Percentiles rank a stretch among this genome's conserved stretches.
Conservation (phyloP, 2,888 invertebrate genomes). For the Caenorhabditis sp. region DNA sequence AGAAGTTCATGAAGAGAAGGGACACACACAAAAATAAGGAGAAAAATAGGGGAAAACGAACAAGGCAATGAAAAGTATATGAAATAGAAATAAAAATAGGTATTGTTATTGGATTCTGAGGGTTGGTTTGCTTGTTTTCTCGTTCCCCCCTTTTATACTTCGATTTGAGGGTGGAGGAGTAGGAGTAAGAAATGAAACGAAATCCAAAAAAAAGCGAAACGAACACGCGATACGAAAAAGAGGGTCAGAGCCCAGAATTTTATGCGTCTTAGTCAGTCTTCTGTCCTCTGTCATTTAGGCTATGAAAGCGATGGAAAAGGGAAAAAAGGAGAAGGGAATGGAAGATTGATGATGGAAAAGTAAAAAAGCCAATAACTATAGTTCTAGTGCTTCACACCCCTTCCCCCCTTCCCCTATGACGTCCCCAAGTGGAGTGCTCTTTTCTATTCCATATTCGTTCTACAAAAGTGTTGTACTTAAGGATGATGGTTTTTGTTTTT, state of each 20-base stretch:
- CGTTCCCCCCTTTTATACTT: too few species aligned
- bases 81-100: too few species aligned
- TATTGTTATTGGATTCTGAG: too few species aligned
- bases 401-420: too few species aligned
- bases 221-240: slow-evolving; percentile 8
- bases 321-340: slow-evolving; percentile 6
- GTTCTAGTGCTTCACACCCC: slow-evolving; percentile 16
- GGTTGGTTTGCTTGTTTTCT: too few species aligned
- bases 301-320: slow-evolving; percentile 18
- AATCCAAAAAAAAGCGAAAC: slow-evolving; percentile 4
- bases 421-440: not conserved
- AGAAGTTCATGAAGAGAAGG: slow-evolving; percentile 24
- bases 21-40: not conserved
- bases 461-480: slow-evolving; percentile 2
- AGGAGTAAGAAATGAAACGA: too few species aligned
- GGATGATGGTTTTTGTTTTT: too few species aligned
- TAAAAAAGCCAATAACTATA: too few species aligned
- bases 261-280: not conserved
- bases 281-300: not conserved
- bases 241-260: not conserved
- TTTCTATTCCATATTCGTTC: not conserved
- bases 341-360: slow-evolving; percentile 64
- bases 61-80: too few species aligned
- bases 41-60: slow-evolving; percentile 25
- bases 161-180: too few species aligned